These are phyloP conservation scores for Marmota flaviventris DNA, from an alignment of 2,113 vertebrate species.

Conservation along the genomic window DNA sequence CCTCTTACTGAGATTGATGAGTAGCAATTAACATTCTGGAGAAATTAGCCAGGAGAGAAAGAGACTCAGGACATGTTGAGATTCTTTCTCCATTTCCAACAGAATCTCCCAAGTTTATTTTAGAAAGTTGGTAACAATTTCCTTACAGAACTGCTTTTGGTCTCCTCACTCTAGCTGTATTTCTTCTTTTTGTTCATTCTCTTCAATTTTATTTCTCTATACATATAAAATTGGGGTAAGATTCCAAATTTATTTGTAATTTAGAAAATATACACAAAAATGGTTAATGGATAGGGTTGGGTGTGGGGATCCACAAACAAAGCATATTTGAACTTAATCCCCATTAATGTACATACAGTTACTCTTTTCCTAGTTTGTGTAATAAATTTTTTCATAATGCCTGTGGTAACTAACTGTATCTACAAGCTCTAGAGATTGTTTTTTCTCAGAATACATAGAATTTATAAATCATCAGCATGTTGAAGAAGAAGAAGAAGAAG, in stretches of 20 bases:
- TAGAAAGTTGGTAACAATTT: neutral
- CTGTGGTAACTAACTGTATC: neutral
- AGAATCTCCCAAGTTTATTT: neutral
- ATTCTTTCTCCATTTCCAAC: neutral
- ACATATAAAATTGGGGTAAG: neutral
- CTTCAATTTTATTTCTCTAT: neutral
- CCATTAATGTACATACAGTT: too few species aligned
- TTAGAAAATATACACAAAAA: neutral
- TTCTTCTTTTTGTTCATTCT: neutral
- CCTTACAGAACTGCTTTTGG: neutral
- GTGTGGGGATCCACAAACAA: accelerated
- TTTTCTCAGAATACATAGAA: neutral
- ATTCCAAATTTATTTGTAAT: neutral
- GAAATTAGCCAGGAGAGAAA: neutral
- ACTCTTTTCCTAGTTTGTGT: neutral
- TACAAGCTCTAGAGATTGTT: neutral
- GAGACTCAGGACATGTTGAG: neutral
- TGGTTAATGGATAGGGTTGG: neutral
- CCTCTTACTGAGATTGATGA: neutral
- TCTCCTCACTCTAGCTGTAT: neutral
- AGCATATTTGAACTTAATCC: too few species aligned
- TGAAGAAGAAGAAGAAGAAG: too few species aligned
- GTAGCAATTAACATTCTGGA: neutral
- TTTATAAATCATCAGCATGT: neutral
- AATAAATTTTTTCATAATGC: neutral